Percentiles rank a stretch among this genome's conserved stretches.
Evolutionary conservation across 2,888 invertebrate genomes (phyloP).

Genomic region (Neocrepidodera transversa): DNA sequence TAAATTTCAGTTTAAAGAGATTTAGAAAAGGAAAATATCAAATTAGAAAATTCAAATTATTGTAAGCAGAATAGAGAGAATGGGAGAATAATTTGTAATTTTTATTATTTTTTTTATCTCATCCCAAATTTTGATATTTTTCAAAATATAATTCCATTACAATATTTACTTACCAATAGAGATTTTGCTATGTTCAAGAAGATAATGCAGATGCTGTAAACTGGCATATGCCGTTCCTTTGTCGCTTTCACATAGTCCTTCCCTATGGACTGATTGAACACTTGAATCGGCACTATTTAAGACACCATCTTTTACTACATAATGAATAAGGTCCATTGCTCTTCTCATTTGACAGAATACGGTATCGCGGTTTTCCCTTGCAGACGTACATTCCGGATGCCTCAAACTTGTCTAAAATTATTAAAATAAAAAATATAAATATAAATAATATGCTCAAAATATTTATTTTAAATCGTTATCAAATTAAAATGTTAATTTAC

Average conservation of each 20-base stretch:
- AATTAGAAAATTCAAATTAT: too few relatives aligned
- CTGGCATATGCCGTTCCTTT: conserved; percentile 80
- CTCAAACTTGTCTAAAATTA: conserved; percentile 80
- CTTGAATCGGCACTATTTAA: conserved; percentile 62
- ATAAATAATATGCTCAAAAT: too few relatives aligned
- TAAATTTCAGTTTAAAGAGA: too few relatives aligned
- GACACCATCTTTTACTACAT: conserved; percentile 96
- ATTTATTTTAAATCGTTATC: too few relatives aligned
- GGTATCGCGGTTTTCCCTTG: conserved; percentile 94
- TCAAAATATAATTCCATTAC: neutral
- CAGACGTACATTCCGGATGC: conserved; percentile 92
- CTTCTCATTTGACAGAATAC: conserved; percentile 98
- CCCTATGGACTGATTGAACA: conserved; percentile 59
- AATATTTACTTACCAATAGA: conserved; percentile 62
- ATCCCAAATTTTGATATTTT: too few relatives aligned
- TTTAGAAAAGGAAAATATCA: too few relatives aligned
- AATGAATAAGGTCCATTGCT: conserved; percentile 97
- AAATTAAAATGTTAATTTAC: too few relatives aligned
- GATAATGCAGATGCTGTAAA: conserved; percentile 83
- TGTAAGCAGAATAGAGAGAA: too few relatives aligned
- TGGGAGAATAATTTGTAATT: too few relatives aligned
- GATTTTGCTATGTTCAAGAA: conserved; percentile 85
- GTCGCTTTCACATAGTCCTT: conserved; percentile 68
- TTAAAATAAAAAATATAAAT: conserved; percentile 1
- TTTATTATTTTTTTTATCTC: too few relatives aligned